These are phyloP conservation scores for Heliocidaris tuberculata DNA, from an alignment of 35 echinoderm and acorn worm species.

Conservation along the genomic window DNA sequence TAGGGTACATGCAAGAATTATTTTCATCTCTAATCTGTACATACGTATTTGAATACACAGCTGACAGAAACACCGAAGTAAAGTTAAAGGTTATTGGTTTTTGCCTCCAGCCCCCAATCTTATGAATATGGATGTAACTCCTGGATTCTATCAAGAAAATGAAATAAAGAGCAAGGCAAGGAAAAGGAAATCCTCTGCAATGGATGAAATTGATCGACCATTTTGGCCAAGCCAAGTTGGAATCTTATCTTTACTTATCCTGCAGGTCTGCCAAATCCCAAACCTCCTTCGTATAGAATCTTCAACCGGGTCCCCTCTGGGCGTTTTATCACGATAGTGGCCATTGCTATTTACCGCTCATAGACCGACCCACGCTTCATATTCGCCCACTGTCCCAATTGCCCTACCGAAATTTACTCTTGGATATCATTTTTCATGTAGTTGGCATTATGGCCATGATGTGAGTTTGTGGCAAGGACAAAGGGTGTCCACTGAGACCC, in stretches of 20 bases:
- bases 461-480: background rate
- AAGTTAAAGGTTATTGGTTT: conserved; percentile 18
- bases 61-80: background rate
- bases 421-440: conserved; percentile 34
- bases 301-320: background rate
- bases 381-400: background rate
- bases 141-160: background rate
- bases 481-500: background rate
- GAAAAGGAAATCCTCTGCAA: background rate
- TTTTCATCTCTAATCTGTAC: background rate
- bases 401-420: conserved; percentile 22
- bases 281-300: background rate
- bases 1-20: background rate
- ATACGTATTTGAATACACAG: background rate
- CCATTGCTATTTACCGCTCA: background rate
- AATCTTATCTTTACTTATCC: conserved; percentile 2
- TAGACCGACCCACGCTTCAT: background rate
- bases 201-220: background rate
- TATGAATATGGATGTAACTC: conserved; percentile 5
- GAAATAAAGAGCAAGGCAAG: background rate
- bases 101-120: background rate
- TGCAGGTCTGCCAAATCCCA: background rate
- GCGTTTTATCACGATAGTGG: background rate
- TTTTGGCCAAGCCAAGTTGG: background rate
- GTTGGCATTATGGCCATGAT: conserved; percentile 27